phyloP scores from a whole-genome alignment of 2,797 vertebrate genomes.

The Chelon labrosus region DNA sequence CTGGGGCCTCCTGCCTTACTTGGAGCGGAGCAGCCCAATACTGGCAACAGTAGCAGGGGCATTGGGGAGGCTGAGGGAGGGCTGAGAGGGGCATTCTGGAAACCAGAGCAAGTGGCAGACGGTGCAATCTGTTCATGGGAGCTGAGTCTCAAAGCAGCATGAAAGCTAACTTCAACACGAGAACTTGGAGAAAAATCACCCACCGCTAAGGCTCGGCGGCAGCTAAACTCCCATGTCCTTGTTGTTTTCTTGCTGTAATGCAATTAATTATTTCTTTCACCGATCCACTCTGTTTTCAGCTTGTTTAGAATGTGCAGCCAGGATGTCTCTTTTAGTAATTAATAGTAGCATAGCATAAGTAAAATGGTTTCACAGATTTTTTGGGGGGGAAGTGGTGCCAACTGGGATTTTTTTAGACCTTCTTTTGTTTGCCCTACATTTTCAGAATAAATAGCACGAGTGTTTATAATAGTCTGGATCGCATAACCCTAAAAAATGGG shows the following conservation, averaged over 20 bases:
- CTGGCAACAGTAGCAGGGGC: constrained; percentile 78
- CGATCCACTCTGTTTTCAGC: background rate
- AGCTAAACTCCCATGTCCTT: constrained; percentile 9
- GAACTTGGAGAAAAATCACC: constrained; percentile 51
- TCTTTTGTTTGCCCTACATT: background rate
- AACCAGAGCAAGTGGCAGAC: constrained; percentile 81
- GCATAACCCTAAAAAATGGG: too few species aligned
- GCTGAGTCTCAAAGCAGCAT: constrained; percentile 72
- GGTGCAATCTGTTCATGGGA: constrained; percentile 84
- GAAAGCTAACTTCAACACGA: constrained; percentile 68
- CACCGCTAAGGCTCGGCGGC: constrained; percentile 53
- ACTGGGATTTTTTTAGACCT: background rate
- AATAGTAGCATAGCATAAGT: background rate
- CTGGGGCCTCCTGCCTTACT: constrained; percentile 76
- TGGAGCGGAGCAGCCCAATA: constrained; percentile 64
- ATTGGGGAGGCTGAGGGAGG: constrained; percentile 47
- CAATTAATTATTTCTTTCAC: background rate
- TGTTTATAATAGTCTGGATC: too few species aligned
- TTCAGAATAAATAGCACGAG: background rate
- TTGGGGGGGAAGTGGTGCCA: background rate
- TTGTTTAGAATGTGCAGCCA: background rate
- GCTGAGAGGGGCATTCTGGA: constrained; percentile 62
- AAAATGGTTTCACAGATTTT: constrained; percentile 5
- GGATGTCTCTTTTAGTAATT: background rate
- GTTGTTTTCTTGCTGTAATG: constrained; percentile 7